Evolutionary conservation across 64 coral and sea anemone genomes (phyloP), one percentile per base, ranked within the genome.

Genomic region (Dendrophyllia cribrosa): DNA sequence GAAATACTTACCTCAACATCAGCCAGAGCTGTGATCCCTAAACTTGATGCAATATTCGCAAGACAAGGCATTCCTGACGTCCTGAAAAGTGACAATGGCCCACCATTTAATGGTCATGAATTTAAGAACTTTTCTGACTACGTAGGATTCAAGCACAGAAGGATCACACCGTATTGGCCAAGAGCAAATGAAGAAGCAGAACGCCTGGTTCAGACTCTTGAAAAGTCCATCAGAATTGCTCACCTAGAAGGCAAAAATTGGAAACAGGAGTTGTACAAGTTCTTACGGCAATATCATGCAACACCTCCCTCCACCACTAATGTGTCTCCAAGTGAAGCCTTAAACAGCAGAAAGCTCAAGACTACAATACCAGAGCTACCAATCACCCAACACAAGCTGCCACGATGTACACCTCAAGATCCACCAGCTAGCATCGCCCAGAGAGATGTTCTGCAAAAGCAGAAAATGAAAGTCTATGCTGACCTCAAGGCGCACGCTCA

Each of bases 321-420:
- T 74, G 26, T 88, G 5, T 92, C 94, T 46, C 89, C 94, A 20
- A 63, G 72, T 72, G 94, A 92, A 92, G 89, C 94, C 3, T 26
- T 88, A 34, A 96, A 96, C 77, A 67, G 74, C 50, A 91, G 89
- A 63, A 88, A 88, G 59, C 74, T 96, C 58, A 95, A 87, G 58
- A 91, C 70, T 43, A 44, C 59, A 12, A 70, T 95, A 23, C 93
- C 93, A 70, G 65, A 91, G 66, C 49, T 79, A 34, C 26, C 88
- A 77, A 48, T 12, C 53, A 56, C 53, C 53, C 53, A 5, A 7
- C 12, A 56, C 53, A 12, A 56, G 53, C 53, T 9, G 53, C 53
- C 7, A 56, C 53, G 12, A 12, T 56, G 7, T 12, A 56, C 12
- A 12, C 12, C 12, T 56, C 0, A 56, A 56, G 53, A 56, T 56